Conservation (phyloP, 2,113 vertebrate genomes). For the Eurystomus gularis region DNA sequence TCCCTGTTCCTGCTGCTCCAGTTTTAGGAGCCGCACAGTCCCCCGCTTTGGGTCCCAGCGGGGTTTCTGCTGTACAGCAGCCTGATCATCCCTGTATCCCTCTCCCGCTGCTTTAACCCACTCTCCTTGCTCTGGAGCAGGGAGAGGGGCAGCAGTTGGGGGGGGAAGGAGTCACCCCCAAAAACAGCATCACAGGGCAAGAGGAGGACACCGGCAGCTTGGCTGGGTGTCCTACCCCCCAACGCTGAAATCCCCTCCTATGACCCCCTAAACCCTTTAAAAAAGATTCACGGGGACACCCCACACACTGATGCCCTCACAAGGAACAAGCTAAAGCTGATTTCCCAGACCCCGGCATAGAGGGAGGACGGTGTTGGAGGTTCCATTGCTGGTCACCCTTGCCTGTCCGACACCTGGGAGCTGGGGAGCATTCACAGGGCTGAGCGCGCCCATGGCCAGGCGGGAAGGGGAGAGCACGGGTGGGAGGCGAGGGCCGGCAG, state of each 20-base stretch:
- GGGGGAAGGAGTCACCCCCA: background rate
- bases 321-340: background rate
- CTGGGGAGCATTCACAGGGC: constrained; percentile 37
- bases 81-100: background rate
- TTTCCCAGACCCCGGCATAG: background rate
- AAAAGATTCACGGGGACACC: background rate
- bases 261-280: background rate
- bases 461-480: background rate
- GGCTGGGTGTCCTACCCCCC: background rate
- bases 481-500: background rate
- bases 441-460: background rate
- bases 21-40: constrained; percentile 9
- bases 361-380: background rate
- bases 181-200: background rate
- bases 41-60: background rate
- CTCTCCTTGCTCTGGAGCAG: background rate
- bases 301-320: background rate
- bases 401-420: background rate
- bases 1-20: constrained; percentile 46
- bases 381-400: background rate
- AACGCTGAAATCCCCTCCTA: background rate
- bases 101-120: background rate
- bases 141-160: background rate
- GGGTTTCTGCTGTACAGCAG: background rate
- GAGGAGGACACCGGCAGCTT: background rate